Percentiles rank a stretch among this genome's conserved stretches.
phyloP scores from a whole-genome alignment of 1,140 invertebrate genomes.

The Eulimnadia texana region DNA sequence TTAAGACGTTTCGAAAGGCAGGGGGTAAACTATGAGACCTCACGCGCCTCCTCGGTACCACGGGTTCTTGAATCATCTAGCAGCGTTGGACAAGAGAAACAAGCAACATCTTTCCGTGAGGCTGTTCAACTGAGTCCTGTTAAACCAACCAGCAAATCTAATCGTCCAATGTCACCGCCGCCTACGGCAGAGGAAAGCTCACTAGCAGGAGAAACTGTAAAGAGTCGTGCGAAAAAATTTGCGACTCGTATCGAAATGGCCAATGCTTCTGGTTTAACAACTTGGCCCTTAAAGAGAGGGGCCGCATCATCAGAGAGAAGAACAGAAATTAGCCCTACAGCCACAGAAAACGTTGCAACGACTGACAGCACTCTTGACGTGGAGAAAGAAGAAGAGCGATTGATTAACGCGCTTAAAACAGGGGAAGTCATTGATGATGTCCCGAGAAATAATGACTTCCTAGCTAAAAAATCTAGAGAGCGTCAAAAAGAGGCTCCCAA shows the following conservation, averaged over 20 bases:
- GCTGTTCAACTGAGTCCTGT: not conserved
- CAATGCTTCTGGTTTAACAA: slow-evolving; percentile 29
- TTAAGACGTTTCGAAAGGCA: slow-evolving; percentile 48
- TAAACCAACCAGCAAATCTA: not conserved
- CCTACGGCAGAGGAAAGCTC: not conserved
- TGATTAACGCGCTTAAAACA: slow-evolving; percentile 60
- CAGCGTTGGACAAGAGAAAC: not conserved
- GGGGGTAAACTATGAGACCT: not conserved
- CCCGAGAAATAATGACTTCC: slow-evolving; percentile 10
- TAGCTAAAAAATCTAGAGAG: slow-evolving; percentile 14
- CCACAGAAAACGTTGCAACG: not conserved
- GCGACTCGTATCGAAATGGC: slow-evolving; percentile 10
- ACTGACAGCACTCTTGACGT: slow-evolving; percentile 34
- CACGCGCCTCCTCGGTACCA: slow-evolving; percentile 8
- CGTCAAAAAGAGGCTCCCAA: slow-evolving; percentile 10
- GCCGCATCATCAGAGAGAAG: slow-evolving; percentile 18
- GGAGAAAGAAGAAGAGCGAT: slow-evolving; percentile 57
- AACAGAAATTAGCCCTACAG: slow-evolving; percentile 17
- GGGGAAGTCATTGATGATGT: slow-evolving; percentile 28
- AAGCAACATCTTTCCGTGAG: not conserved
- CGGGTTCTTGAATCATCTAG: not conserved
- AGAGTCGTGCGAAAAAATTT: slow-evolving; percentile 10
- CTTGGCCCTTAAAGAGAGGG: slow-evolving; percentile 47
- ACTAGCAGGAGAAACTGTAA: not conserved
- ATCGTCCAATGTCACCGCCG: not conserved